These are phyloP conservation scores for Desoria tigrina DNA, from an alignment of 2,888 invertebrate genomes.

Conservation along the genomic window DNA sequence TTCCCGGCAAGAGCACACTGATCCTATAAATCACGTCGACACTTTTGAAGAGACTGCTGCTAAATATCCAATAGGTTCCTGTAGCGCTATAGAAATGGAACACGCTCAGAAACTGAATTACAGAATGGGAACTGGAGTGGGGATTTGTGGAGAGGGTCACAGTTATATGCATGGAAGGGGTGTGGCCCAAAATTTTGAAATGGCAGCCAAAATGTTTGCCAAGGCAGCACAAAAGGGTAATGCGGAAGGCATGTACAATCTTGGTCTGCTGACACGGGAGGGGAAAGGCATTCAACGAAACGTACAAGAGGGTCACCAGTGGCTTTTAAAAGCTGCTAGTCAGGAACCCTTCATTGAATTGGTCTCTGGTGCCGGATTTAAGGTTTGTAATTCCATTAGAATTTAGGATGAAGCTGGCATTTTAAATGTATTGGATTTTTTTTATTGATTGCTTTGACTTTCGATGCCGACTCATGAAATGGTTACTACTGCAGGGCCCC, in stretches of 20 bases:
- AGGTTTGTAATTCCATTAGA: background rate
- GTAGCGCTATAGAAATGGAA: background rate
- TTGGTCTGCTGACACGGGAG: slow-evolving; percentile 18
- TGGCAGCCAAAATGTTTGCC: slow-evolving; percentile 30
- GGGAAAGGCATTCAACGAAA: slow-evolving; percentile 32
- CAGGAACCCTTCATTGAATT: background rate
- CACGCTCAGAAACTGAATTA: background rate
- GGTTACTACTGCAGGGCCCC: no score
- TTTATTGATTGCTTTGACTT: no score
- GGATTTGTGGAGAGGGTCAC: slow-evolving; percentile 23
- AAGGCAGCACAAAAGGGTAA: slow-evolving; percentile 30
- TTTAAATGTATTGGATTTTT: no score
- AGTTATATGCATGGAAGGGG: slow-evolving; percentile 15
- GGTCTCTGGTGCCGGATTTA: no score
- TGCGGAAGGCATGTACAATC: slow-evolving; percentile 41
- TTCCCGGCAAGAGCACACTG: slow-evolving; percentile 25
- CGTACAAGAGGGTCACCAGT: background rate
- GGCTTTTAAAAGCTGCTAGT: slow-evolving; percentile 1
- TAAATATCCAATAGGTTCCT: background rate
- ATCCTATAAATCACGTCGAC: slow-evolving; percentile 16
- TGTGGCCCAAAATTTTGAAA: slow-evolving; percentile 8
- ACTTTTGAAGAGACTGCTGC: background rate
- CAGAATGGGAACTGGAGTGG: background rate
- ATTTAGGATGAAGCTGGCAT: no score
- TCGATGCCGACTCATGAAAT: no score